Evolutionary conservation across 2,888 invertebrate genomes (phyloP), one percentile per base, ranked within the genome.

Genomic region (Helicoverpa assulta): DNA sequence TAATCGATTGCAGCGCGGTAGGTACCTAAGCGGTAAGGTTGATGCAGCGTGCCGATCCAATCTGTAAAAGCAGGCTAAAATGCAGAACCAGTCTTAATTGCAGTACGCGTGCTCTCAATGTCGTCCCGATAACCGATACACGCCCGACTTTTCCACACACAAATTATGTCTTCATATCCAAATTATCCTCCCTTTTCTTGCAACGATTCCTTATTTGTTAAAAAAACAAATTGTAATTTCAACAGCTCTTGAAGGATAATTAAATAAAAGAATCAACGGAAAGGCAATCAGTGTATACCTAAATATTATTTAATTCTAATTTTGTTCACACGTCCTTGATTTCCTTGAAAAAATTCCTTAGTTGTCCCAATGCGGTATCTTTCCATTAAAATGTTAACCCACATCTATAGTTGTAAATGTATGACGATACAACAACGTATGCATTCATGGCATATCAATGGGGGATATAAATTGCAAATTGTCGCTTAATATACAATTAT

Each of bases 391-490:
- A 40, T 55, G 10, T 3, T 8, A 16, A 59, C 33, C 37, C 60
- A 52, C 37, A 50, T 4, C 1, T 53, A 61, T 61, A 5, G 37
- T 19, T 40, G 55, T 16, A 26, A 67, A 71, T 61, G 18, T 71
- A 59, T 18, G 8, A n/a, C 29, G 2, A 33, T 47, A 53, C 52
- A 21, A 26, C 26, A 5, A 60, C 21, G 16, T 54, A 50, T 10
- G 19, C 70, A 69, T 69, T 79, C 26, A 56, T 19, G 43, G 76
- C 65, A 79, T 78, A 70, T 73, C 72, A 76, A 67, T 84, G 63
- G 62, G 67, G 67, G 59, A 76, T 79, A 81, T 82, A 76, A 73
- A 84, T 82, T 85, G 78, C 83, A 78, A 81, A 84, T 84, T 75
- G 80, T 73, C 76, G 76, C 69, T 79, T 76, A 75, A 65, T 78